These are phyloP conservation scores for Apostichopus californicus DNA, from an alignment of 35 echinoderm and acorn worm genomes.

Conservation along the genomic window DNA sequence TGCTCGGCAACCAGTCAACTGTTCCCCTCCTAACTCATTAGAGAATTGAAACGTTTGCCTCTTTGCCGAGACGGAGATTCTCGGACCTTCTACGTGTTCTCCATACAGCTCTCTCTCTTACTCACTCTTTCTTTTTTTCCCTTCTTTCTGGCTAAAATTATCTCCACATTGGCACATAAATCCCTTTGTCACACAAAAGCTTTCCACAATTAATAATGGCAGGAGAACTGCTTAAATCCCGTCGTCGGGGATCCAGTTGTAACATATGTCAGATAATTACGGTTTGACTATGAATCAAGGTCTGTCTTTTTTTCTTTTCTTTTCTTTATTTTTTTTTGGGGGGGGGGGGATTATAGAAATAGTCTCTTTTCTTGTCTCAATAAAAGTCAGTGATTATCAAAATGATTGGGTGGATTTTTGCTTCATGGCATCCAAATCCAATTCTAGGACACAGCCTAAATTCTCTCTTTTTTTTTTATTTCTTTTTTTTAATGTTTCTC, in stretches of 20 bases:
- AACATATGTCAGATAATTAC: neutral
- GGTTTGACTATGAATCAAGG: conserved; percentile 9
- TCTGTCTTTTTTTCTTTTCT: no score
- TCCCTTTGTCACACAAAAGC: neutral
- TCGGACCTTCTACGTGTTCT: neutral
- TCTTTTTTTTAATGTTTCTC: no score
- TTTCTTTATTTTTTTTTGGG: neutral
- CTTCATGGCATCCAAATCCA: neutral
- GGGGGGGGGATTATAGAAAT: neutral
- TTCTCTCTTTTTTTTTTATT: no score
- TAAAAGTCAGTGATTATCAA: neutral
- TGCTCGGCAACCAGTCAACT: neutral
- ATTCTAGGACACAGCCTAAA: no score
- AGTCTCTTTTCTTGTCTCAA: neutral
- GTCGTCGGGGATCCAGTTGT: neutral
- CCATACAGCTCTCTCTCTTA: neutral
- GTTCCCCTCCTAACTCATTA: conserved; percentile 37
- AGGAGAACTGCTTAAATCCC: neutral
- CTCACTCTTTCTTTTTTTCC: neutral
- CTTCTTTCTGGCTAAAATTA: conserved; percentile 8
- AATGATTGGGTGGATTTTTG: neutral
- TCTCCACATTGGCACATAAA: conserved; percentile 13
- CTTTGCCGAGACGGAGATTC: neutral
- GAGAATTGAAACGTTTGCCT: conserved; percentile 43
- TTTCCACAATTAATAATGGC: conserved; percentile 31